Percentiles rank a stretch among this genome's conserved stretches.
Conservation (phyloP, 1,140 invertebrate genomes). For the Drosophila seguyi region DNA sequence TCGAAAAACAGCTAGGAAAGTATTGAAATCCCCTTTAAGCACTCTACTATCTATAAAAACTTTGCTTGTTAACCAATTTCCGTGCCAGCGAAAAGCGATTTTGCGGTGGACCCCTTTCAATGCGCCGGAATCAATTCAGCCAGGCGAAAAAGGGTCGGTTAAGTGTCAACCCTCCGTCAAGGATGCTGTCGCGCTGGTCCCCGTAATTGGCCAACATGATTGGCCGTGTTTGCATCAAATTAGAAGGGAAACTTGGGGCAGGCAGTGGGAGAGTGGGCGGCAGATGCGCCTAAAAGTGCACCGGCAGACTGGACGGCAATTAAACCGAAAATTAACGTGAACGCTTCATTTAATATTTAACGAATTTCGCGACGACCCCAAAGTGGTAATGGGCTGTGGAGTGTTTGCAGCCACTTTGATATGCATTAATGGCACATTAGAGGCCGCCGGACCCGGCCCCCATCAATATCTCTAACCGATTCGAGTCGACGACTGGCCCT, state of each 20-base stretch:
- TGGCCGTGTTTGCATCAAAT: constrained; percentile 80
- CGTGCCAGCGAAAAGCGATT: constrained; percentile 23
- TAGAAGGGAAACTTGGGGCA: constrained; percentile 43
- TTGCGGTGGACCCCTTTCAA: constrained; percentile 34
- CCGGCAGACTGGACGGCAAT: constrained; percentile 65
- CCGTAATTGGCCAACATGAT: constrained; percentile 81
- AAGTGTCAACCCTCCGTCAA: constrained; percentile 59
- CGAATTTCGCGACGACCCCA: constrained; percentile 60
- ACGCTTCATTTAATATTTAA: constrained; percentile 85
- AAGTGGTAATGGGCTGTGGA: constrained; percentile 73
- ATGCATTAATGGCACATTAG: constrained; percentile 83
- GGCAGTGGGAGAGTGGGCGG: neutral
- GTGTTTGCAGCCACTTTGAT: constrained; percentile 82
- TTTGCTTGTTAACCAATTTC: constrained; percentile 68
- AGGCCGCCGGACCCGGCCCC: constrained; percentile 39
- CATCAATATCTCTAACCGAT: constrained; percentile 61
- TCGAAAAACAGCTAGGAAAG: neutral
- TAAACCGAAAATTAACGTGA: constrained; percentile 85
- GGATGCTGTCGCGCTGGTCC: constrained; percentile 38
- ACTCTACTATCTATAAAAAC: constrained; percentile 13
- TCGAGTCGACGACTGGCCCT: constrained; percentile 43
- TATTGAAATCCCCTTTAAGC: constrained; percentile 2
- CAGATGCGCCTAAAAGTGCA: constrained; percentile 61
- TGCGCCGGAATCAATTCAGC: constrained; percentile 25
- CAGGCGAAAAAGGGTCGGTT: constrained; percentile 39